A percentile compares a stretch with the other conserved stretches of the same genome.
Conservation (phyloP, 2,888 invertebrate genomes). For the Amiota communis region DNA sequence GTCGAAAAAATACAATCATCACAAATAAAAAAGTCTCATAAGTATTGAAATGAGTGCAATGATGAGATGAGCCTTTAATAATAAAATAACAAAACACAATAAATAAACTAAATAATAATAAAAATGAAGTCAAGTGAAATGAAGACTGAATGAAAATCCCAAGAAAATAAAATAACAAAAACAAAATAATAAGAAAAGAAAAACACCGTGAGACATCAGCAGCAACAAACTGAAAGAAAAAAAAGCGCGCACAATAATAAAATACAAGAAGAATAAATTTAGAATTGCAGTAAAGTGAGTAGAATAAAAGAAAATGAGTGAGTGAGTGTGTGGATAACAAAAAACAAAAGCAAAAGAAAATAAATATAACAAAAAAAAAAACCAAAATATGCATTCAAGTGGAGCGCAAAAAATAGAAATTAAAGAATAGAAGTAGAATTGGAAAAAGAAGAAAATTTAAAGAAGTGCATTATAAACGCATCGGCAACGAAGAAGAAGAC, state of each 20-base stretch:
- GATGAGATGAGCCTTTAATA: neutral
- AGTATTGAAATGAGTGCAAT: neutral
- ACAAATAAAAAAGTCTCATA: too few relatives aligned
- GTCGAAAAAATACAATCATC: too few relatives aligned
- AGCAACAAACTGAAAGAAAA: neutral
- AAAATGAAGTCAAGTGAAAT: too few relatives aligned
- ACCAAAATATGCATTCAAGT: conserved; percentile 19
- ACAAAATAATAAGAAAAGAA: neutral
- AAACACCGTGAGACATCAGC: neutral
- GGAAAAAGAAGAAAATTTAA: neutral
- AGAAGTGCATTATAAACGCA: conserved; percentile 20
- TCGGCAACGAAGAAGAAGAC: too few relatives aligned
- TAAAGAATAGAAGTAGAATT: neutral
- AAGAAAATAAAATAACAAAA: conserved; percentile 4
- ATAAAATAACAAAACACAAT: neutral
- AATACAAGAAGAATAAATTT: conserved; percentile 3
- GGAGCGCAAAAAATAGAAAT: neutral
- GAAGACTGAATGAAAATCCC: neutral
- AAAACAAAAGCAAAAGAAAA: neutral
- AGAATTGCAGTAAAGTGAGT: neutral
- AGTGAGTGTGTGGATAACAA: neutral
- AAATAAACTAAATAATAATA: neutral
- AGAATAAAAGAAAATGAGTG: neutral
- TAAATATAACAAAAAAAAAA: neutral
- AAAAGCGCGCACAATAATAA: conserved; percentile 13